Conservation (phyloP, 2,888 invertebrate genomes). For the Mythimna loreyi region DNA sequence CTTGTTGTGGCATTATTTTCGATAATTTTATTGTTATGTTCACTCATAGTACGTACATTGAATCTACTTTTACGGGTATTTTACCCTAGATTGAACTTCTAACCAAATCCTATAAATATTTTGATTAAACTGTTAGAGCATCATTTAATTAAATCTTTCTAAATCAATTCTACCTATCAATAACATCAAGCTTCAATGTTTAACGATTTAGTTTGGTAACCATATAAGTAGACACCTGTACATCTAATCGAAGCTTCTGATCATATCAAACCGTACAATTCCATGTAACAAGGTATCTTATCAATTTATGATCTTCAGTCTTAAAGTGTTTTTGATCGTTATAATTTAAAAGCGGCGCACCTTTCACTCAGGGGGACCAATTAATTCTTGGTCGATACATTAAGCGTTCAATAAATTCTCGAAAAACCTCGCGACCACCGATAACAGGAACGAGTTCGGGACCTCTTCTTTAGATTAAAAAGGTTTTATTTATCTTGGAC, state of each 20-base stretch:
- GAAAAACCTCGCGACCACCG: slow-evolving; percentile 76
- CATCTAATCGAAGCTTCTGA: slow-evolving; percentile 49
- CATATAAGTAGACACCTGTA: slow-evolving; percentile 40
- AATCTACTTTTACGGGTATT: not conserved
- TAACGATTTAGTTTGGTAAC: slow-evolving; percentile 29
- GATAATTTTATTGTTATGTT: not conserved
- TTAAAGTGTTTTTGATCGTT: slow-evolving; percentile 81
- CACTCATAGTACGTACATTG: not conserved
- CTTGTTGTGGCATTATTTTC: not conserved
- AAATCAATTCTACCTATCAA: not conserved
- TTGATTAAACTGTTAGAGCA: slow-evolving; percentile 6
- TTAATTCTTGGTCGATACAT: slow-evolving; percentile 86
- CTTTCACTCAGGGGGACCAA: slow-evolving; percentile 84
- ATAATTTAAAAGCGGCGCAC: slow-evolving; percentile 81
- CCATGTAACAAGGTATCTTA: slow-evolving; percentile 66
- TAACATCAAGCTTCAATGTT: slow-evolving; percentile 20
- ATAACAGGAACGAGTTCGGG: slow-evolving; percentile 81
- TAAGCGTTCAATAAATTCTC: slow-evolving; percentile 85
- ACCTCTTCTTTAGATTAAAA: slow-evolving; percentile 83
- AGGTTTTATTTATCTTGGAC: slow-evolving; percentile 89
- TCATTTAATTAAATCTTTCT: slow-evolving; percentile 6
- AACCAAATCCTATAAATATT: slow-evolving; percentile 1
- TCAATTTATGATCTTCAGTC: slow-evolving; percentile 74
- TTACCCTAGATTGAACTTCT: too few relatives aligned
- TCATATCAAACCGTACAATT: slow-evolving; percentile 52